Conservation (phyloP, 1,140 invertebrate genomes). For the Drosophila truncata region DNA sequence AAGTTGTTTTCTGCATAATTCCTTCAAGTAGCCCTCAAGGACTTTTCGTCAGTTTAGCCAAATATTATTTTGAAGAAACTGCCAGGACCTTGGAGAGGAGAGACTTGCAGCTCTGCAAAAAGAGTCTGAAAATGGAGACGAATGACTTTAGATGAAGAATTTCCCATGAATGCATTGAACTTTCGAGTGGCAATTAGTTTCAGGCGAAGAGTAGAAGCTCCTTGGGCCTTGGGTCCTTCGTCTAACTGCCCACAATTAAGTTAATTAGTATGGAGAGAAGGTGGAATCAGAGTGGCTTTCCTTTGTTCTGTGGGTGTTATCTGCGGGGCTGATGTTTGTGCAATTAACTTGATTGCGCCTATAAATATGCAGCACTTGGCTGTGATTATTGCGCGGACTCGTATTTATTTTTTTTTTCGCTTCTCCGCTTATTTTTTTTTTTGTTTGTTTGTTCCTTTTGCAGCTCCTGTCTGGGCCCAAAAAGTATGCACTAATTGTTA, state of each 20-base stretch:
- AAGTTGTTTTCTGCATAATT: constrained; percentile 27
- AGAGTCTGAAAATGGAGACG: not conserved
- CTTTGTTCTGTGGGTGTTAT: constrained; percentile 30
- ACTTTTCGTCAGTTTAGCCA: constrained; percentile 23
- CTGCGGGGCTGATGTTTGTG: constrained; percentile 38
- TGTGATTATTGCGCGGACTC: constrained; percentile 77
- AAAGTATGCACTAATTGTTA: constrained; percentile 76
- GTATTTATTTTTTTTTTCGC: constrained; percentile 21
- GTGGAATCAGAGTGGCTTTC: constrained; percentile 3
- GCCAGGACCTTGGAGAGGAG: constrained; percentile 1
- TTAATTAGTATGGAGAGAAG: constrained; percentile 62
- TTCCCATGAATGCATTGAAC: constrained; percentile 57
- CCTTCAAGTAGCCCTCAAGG: constrained; percentile 10
- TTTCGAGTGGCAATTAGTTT: constrained; percentile 70
- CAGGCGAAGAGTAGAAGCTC: not conserved
- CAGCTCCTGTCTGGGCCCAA: constrained; percentile 40
- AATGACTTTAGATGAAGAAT: constrained; percentile 12
- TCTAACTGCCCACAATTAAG: constrained; percentile 75
- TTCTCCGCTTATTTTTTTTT: not conserved
- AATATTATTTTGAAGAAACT: constrained; percentile 32
- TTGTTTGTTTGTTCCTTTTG: constrained; percentile 6
- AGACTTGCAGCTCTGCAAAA: not conserved
- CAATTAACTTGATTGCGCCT: constrained; percentile 84
- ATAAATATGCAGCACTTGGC: constrained; percentile 81
- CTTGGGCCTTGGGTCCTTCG: not conserved